Evolutionary conservation across 2,888 invertebrate genomes (phyloP).

Genomic region (Lucinisca nassula): DNA sequence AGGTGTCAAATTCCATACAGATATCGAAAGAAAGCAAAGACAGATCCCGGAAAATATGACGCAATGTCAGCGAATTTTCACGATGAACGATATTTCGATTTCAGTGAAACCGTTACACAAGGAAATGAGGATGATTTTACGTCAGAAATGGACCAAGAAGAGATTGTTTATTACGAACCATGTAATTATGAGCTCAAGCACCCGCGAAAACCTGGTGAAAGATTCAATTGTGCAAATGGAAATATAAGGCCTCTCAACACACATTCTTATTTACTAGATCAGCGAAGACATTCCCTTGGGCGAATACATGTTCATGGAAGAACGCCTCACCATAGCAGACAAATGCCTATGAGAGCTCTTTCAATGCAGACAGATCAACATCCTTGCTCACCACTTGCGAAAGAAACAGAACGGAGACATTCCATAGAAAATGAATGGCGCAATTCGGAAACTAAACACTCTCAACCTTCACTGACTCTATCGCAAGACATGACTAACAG

Average conservation of each 20-base stretch:
- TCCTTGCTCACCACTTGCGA: slow-evolving; percentile 47
- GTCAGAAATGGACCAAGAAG: slow-evolving; percentile 63
- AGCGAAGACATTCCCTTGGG: slow-evolving; percentile 51
- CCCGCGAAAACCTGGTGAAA: slow-evolving; percentile 23
- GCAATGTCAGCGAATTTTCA: slow-evolving; percentile 83
- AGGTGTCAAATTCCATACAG: slow-evolving; percentile 73
- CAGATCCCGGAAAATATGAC: slow-evolving; percentile 78
- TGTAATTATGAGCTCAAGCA: slow-evolving; percentile 17
- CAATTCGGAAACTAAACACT: neutral
- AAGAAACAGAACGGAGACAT: slow-evolving; percentile 24
- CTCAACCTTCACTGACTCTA: neutral
- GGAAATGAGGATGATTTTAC: slow-evolving; percentile 77
- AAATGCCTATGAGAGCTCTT: slow-evolving; percentile 44
- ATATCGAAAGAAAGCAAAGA: slow-evolving; percentile 60
- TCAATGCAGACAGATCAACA: slow-evolving; percentile 62
- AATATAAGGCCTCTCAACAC: slow-evolving; percentile 42
- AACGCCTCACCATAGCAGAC: slow-evolving; percentile 23
- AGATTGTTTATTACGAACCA: slow-evolving; percentile 53
- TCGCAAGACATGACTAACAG: neutral
- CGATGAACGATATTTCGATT: slow-evolving; percentile 79
- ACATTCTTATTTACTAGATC: slow-evolving; percentile 23
- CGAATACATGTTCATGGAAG: slow-evolving; percentile 38
- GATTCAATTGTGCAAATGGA: slow-evolving; percentile 37
- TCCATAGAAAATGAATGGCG: neutral
- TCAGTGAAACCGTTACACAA: slow-evolving; percentile 83